phyloP scores from a whole-genome alignment of 2,797 vertebrate species.

The Rhinoraja longicauda region DNA sequence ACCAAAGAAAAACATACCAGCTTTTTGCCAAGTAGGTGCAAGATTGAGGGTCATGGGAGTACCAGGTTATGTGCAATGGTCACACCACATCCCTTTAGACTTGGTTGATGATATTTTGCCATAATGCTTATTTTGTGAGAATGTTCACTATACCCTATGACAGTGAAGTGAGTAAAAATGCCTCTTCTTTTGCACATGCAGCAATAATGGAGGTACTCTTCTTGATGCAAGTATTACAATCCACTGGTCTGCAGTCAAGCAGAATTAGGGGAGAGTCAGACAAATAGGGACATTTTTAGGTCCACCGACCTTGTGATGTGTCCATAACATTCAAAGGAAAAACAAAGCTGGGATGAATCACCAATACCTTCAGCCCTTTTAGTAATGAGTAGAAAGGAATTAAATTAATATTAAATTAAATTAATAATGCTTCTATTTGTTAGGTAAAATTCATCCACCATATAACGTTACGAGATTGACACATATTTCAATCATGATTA shows the following conservation, averaged over 20 bases:
- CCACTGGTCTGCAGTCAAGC: neutral
- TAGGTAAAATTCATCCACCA: neutral
- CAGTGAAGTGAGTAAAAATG: neutral
- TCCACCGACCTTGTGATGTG: neutral
- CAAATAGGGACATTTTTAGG: no score
- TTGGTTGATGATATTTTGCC: neutral
- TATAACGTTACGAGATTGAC: neutral
- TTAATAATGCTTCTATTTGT: neutral
- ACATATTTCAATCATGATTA: neutral
- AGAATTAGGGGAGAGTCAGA: neutral
- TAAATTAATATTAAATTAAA: neutral
- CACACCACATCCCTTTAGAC: neutral
- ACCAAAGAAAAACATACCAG: neutral
- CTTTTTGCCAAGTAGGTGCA: neutral
- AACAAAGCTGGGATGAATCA: neutral
- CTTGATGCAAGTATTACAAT: neutral
- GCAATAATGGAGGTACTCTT: neutral
- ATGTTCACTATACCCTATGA: neutral
- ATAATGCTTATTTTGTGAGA: neutral
- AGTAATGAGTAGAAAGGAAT: neutral
- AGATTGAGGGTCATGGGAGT: neutral
- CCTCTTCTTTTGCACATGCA: neutral
- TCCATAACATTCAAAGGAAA: neutral
- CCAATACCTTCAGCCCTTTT: neutral
- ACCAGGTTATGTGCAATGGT: neutral